Conservation (phyloP, 2,888 invertebrate species). For the Apodemia hepburni region DNA sequence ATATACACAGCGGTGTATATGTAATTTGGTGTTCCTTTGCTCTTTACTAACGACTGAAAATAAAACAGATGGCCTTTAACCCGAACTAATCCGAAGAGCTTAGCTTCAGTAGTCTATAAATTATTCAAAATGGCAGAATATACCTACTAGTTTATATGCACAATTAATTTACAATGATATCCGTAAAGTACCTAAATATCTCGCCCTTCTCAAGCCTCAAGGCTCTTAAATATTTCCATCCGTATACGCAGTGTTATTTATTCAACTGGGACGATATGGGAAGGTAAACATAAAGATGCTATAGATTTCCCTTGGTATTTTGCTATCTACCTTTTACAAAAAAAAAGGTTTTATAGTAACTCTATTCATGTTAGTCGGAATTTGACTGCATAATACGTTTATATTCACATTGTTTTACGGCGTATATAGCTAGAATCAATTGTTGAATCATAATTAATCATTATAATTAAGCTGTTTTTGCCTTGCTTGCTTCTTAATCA, state of each 20-base stretch:
- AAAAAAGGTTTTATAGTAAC: neutral
- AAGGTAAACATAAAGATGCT: neutral
- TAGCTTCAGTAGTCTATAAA: neutral
- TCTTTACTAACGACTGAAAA: too few species aligned
- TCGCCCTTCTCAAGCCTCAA: neutral
- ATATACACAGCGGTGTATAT: too few species aligned
- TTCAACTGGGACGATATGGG: conserved; percentile 5
- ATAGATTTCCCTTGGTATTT: conserved; percentile 13
- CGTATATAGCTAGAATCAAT: too few species aligned
- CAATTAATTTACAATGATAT: conserved; percentile 5
- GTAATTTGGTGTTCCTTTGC: too few species aligned
- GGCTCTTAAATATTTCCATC: conserved; percentile 9
- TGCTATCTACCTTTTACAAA: neutral
- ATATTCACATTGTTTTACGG: too few species aligned
- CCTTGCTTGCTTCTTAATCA: too few species aligned
- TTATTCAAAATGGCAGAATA: neutral
- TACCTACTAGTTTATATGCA: neutral
- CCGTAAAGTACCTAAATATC: neutral
- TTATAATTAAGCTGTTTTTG: too few species aligned
- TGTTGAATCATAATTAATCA: too few species aligned
- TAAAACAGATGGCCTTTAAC: too few species aligned
- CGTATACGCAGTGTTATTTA: conserved; percentile 3
- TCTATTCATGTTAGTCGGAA: too few species aligned
- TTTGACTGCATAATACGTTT: too few species aligned
- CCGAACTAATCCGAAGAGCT: too few species aligned